Conservation (phyloP, 2,113 vertebrate genomes). For the Psettodes erumei region DNA sequence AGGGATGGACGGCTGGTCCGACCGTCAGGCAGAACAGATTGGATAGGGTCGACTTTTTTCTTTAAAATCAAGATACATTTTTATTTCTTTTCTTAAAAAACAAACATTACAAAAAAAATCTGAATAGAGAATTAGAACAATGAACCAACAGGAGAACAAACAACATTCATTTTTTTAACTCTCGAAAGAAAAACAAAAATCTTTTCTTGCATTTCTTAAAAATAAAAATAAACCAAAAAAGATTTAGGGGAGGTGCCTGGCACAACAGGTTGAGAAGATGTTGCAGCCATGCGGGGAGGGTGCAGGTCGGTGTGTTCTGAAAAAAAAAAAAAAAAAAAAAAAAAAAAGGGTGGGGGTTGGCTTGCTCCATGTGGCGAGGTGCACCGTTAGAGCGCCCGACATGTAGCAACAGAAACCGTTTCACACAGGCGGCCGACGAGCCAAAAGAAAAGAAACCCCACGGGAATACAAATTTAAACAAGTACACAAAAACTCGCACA, state of each 20-base stretch:
- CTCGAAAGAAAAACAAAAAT: slow-evolving; percentile 52
- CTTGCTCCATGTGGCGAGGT: slow-evolving; percentile 14
- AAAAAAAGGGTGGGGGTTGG: too few species aligned
- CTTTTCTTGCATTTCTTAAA: slow-evolving; percentile 65
- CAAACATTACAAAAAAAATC: slow-evolving; percentile 87
- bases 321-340: too few species aligned
- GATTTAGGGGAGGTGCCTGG: slow-evolving; percentile 75
- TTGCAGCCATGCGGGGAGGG: slow-evolving; percentile 52
- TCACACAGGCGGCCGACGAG: slow-evolving; percentile 32
- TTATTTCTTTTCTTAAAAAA: slow-evolving; percentile 88
- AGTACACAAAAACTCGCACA: slow-evolving; percentile 40
- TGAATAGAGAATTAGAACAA: slow-evolving; percentile 83
- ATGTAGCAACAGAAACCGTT: slow-evolving; percentile 31
- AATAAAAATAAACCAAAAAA: slow-evolving; percentile 40
- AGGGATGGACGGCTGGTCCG: slow-evolving; percentile 27
- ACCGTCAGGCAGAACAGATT: slow-evolving; percentile 74
- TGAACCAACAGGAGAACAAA: slow-evolving; percentile 74
- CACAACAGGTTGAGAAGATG: slow-evolving; percentile 74
- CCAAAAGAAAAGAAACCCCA: slow-evolving; percentile 26
- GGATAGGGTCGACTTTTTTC: slow-evolving; percentile 73
- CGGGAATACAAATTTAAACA: slow-evolving; percentile 31
- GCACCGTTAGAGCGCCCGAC: slow-evolving; percentile 35
- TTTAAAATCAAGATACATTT: slow-evolving; percentile 89
- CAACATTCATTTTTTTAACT: slow-evolving; percentile 71
- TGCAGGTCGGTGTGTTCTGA: not conserved